Percentiles rank a stretch among this genome's conserved stretches.
Conservation (phyloP, 2,888 invertebrate genomes). For the Drosophila pseudotakahashii region DNA sequence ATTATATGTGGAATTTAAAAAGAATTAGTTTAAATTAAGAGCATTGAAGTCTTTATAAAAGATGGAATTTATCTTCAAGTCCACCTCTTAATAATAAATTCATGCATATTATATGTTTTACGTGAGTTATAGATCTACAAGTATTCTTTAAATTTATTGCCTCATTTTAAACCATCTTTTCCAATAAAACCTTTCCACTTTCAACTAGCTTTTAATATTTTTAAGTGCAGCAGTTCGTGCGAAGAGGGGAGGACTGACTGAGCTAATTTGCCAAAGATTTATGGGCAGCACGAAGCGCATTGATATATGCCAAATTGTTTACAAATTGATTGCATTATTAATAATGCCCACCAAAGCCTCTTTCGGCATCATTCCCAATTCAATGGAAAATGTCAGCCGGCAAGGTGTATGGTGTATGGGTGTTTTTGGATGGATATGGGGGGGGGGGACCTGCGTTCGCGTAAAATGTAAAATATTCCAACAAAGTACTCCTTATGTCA, state of each 20-base stretch:
- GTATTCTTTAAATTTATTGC: not conserved
- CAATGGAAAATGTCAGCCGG: conserved; percentile 35
- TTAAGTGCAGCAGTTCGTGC: conserved; percentile 8
- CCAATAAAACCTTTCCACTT: not conserved
- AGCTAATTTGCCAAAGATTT: conserved; percentile 72
- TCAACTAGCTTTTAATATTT: conserved; percentile 24
- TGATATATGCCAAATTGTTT: conserved; percentile 79
- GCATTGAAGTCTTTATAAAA: too few relatives aligned
- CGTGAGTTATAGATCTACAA: too few relatives aligned
- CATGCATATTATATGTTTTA: too few relatives aligned
- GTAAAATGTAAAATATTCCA: conserved; percentile 53
- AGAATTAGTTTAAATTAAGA: too few relatives aligned
- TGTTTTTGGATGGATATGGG: not conserved
- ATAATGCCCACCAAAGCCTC: conserved; percentile 64
- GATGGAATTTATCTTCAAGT: too few relatives aligned
- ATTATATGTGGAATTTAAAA: too few relatives aligned
- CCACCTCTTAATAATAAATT: not conserved
- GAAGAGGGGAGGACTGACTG: conserved; percentile 31
- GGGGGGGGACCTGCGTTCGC: not conserved
- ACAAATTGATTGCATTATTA: conserved; percentile 79
- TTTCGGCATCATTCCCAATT: conserved; percentile 60
- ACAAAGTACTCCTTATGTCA: conserved; percentile 75
- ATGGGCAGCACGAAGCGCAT: conserved; percentile 73
- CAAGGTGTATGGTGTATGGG: conserved; percentile 36
- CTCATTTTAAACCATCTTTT: not conserved